Base-by-base conservation (phyloP, 2,113 vertebrate species). In the Lycaon pictus region DNA sequence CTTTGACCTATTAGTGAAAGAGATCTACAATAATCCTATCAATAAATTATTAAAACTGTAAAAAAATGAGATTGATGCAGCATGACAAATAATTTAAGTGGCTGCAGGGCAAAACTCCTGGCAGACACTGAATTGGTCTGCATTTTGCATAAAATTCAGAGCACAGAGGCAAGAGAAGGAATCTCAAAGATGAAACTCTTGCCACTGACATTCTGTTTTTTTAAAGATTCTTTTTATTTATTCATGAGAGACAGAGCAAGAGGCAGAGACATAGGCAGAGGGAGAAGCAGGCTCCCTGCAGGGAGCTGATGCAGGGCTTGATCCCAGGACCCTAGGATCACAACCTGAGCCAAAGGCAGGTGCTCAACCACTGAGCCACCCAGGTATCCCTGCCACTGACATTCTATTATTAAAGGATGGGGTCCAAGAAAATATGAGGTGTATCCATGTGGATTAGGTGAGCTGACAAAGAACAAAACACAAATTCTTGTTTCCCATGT, bases 121-220 rank as follows among this genome's bases (percentile, higher is more conserved):
- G 37, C 27, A 93, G 94, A 51, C 29, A 79, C 43, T 90, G 69
- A 43, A 76, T 55, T 95, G 16, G 23, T 35, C 48, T 94, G 48
- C 51, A 87, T 80, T 79, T 55, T 95, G n/a, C 94, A 88, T 22
- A 58, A 85, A 96, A 23, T 72, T 92, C 43, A 96, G 48, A 25
- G 63, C 60, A 82, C 35, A 91, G 32, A 94, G 29, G 11, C 37
- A 83, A 94, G 90, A 96, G 20, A 92, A 90, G 6, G 29, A 74
- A 84, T 65, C 32, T 76, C 88, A 55, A 95, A 96, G n/a, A 93
- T 19, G 37, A 93, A 95, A 95, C 55, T 80, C 67, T 90, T 71
- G 9, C 80, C 29, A 96, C 17, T 80, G 62, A 63, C 55, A 97
- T 53, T 90, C 16, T 79, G 88, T 48, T 90, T 43, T 43, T 43